Evolutionary conservation across 2,113 vertebrate species (phyloP).

Genomic region (Ameiurus melas): DNA sequence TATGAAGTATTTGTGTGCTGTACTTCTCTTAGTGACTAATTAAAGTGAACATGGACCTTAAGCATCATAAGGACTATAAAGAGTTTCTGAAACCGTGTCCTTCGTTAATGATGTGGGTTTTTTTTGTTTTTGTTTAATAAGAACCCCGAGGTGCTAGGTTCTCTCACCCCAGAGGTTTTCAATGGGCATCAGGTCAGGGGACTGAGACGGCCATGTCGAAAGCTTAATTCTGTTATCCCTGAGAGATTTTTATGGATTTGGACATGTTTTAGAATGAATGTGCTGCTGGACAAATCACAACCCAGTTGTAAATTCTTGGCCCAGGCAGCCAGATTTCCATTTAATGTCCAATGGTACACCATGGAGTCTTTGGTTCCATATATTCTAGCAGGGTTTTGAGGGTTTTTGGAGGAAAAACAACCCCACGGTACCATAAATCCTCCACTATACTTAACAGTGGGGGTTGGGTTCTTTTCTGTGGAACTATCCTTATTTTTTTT

Average conservation of each 20-base stretch:
- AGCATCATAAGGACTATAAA: background rate
- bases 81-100: background rate
- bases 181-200: background rate
- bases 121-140: background rate
- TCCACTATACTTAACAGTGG: background rate
- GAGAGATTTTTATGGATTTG: too few relatives aligned
- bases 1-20: background rate
- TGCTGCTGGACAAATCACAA: background rate
- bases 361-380: background rate
- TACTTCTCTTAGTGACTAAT: background rate
- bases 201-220: background rate
- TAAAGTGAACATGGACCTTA: background rate
- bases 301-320: background rate
- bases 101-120: background rate
- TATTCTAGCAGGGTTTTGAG: background rate
- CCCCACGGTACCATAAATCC: background rate
- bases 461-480: background rate
- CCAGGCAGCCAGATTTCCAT: background rate
- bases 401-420: background rate
- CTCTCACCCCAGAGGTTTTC: background rate
- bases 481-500: background rate
- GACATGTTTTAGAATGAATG: background rate
- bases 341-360: background rate
- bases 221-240: background rate
- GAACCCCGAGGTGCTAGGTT: background rate